phyloP scores from a whole-genome alignment of 2,113 vertebrate species.

The Grammomys surdaster region DNA sequence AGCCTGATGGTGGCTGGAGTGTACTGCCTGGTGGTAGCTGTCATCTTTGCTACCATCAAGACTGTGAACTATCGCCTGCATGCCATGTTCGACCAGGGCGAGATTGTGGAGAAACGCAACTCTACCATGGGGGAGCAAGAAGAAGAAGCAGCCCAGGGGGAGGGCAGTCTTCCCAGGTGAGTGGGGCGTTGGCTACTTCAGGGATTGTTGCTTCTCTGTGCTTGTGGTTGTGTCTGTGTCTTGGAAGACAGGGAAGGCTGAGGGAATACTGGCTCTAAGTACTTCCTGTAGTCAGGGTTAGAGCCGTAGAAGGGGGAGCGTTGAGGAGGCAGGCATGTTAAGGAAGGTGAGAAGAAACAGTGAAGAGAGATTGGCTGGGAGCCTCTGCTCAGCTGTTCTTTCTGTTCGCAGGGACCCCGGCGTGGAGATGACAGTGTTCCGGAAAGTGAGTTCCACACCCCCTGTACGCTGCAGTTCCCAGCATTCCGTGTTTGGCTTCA shows the following conservation, averaged over 20 bases:
- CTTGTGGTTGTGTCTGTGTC: neutral
- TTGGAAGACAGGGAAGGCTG: neutral
- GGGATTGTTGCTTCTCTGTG: neutral
- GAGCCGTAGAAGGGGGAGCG: neutral
- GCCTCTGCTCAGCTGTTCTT: neutral
- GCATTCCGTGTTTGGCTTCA: conserved; percentile 94
- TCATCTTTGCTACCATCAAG: conserved; percentile 93
- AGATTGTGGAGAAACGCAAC: conserved; percentile 93
- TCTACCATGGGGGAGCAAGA: conserved; percentile 88
- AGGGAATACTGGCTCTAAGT: neutral
- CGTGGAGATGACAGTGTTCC: conserved; percentile 95
- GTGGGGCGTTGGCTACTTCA: neutral
- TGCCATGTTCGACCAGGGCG: conserved; percentile 94
- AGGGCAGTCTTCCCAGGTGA: conserved; percentile 89
- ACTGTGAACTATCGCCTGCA: conserved; percentile 93
- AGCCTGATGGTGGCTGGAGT: conserved; percentile 90
- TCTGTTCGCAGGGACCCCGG: conserved; percentile 88
- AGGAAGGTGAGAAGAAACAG: neutral
- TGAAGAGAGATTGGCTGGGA: neutral
- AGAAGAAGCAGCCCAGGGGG: conserved; percentile 87
- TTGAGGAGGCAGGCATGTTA: neutral
- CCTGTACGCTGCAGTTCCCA: conserved; percentile 95
- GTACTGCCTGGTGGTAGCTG: conserved; percentile 92
- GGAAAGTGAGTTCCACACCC: conserved; percentile 94
- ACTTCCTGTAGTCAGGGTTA: neutral